A percentile compares a stretch with the other conserved stretches of the same genome.
phyloP scores from a whole-genome alignment of 2,113 vertebrate species.

The Anolis sagrei region DNA sequence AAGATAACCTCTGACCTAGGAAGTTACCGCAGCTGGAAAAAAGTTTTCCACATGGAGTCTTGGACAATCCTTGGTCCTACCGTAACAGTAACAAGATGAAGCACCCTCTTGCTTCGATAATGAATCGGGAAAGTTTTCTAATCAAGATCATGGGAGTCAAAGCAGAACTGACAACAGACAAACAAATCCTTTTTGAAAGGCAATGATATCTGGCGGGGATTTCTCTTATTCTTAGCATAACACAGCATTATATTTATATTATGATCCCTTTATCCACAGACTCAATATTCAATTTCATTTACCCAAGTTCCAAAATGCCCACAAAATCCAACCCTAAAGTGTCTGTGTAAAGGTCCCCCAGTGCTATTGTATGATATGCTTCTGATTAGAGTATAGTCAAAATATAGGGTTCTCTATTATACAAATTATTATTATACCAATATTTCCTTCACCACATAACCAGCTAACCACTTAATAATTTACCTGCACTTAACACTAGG shows the following conservation, averaged over 20 bases:
- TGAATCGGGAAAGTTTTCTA: not conserved
- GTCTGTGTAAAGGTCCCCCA: no score
- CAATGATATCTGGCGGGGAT: no score
- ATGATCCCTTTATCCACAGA: no score
- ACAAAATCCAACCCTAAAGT: no score
- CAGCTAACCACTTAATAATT: not conserved
- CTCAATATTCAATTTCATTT: no score
- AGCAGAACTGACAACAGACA: not conserved
- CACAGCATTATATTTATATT: not conserved
- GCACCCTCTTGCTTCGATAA: no score
- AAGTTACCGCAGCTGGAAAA: not conserved
- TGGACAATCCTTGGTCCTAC: not conserved
- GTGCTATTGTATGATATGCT: no score
- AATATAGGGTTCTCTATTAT: no score
- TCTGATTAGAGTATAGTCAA: no score
- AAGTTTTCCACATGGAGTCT: no score
- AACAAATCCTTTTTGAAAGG: not conserved
- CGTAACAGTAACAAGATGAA: not conserved
- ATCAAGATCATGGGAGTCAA: not conserved
- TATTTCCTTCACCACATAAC: not conserved
- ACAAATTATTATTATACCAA: no score
- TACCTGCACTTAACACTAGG: not conserved
- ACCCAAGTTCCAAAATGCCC: no score
- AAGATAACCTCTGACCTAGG: not conserved
- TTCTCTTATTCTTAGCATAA: not conserved